Evolutionary conservation across 2,797 vertebrate species (phyloP).

Genomic region (Xyrichtys novacula): DNA sequence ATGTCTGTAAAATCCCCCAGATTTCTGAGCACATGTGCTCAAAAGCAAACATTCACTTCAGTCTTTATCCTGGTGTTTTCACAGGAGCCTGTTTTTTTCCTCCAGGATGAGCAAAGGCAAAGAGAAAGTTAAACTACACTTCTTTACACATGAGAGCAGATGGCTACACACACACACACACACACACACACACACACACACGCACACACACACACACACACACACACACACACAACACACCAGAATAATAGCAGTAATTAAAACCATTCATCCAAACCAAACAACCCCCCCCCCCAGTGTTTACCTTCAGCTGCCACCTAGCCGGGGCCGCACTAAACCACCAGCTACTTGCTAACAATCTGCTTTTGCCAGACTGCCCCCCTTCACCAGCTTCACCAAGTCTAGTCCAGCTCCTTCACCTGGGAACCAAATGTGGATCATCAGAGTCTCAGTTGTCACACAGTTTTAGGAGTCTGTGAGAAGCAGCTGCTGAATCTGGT

Average conservation of each 20-base stretch:
- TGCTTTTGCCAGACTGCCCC: conserved; percentile 36
- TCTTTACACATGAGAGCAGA: neutral
- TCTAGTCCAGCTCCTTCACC: neutral
- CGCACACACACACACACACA: neutral
- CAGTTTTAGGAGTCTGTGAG: no score
- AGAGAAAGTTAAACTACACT: no score
- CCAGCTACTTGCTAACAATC: conserved; percentile 39
- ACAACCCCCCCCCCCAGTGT: conserved; percentile 32
- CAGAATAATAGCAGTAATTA: conserved; percentile 61
- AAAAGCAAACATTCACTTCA: no score
- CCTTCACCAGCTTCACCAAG: conserved; percentile 32
- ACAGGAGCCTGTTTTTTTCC: no score
- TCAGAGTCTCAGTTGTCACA: no score
- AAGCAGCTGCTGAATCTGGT: no score
- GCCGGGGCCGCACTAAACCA: conserved; percentile 40
- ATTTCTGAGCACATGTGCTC: no score
- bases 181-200: conserved; percentile 25
- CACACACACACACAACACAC: neutral
- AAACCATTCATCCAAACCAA: conserved; percentile 39
- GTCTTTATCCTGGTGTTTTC: no score
- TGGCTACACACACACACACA: neutral
- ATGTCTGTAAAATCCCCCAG: no score
- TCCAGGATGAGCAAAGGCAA: no score
- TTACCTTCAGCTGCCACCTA: conserved; percentile 55
- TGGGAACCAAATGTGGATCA: neutral